phyloP scores from a whole-genome alignment of 2,113 vertebrate species.

The Lates calcarifer region DNA sequence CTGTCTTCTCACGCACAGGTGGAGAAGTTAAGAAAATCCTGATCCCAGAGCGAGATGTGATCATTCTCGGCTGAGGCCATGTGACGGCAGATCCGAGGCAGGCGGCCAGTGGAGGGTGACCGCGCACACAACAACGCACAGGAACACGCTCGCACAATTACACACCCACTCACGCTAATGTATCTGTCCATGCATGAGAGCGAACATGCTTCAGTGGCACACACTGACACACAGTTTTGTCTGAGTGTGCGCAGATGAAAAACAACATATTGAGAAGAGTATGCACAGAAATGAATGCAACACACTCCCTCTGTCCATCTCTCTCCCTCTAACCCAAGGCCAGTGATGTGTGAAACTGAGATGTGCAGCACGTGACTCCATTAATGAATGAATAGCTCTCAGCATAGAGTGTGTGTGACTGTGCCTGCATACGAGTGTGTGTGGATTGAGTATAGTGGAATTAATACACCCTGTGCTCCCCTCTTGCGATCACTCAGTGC shows the following conservation, averaged over 20 bases:
- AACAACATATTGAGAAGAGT: slow-evolving; percentile 7
- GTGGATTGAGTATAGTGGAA: slow-evolving; percentile 37
- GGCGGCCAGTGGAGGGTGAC: slow-evolving; percentile 19
- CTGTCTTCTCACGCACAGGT: slow-evolving; percentile 22
- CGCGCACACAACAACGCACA: slow-evolving; percentile 47
- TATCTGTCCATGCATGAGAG: slow-evolving; percentile 14
- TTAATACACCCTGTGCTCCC: slow-evolving; percentile 62
- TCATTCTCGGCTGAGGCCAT: slow-evolving; percentile 56
- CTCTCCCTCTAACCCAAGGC: slow-evolving; percentile 34
- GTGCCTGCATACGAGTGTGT: not conserved
- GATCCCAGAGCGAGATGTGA: slow-evolving; percentile 37
- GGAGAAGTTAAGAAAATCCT: slow-evolving; percentile 19
- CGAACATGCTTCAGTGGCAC: slow-evolving; percentile 14
- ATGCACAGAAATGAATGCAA: not conserved
- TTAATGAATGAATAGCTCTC: slow-evolving; percentile 76
- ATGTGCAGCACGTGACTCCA: slow-evolving; percentile 65
- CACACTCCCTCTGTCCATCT: slow-evolving; percentile 3
- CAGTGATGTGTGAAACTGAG: slow-evolving; percentile 56
- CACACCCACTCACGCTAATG: slow-evolving; percentile 32
- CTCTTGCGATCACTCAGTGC: slow-evolving; percentile 50
- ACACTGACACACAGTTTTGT: not conserved
- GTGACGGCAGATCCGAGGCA: slow-evolving; percentile 59
- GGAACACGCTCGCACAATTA: slow-evolving; percentile 38
- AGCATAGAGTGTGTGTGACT: slow-evolving; percentile 16
- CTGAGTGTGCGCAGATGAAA: not conserved